These are phyloP conservation scores for Dipodomys stephensi DNA, from an alignment of 2,113 vertebrate species.

Conservation along the genomic window DNA sequence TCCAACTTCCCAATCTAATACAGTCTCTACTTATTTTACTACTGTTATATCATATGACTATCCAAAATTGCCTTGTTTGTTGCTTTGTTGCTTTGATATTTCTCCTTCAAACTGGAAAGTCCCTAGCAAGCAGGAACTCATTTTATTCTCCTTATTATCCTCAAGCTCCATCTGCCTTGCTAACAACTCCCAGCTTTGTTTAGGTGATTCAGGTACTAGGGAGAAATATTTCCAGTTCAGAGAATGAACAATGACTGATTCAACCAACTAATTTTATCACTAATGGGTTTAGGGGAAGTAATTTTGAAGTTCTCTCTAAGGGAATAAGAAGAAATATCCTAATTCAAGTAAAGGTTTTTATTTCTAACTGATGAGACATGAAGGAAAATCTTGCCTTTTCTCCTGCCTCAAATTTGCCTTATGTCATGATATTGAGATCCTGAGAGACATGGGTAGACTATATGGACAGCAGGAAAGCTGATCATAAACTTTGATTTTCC, in stretches of 20 bases:
- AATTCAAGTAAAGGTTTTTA: slow-evolving; percentile 37
- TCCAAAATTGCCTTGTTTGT: not conserved
- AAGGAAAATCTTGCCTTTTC: slow-evolving; percentile 26
- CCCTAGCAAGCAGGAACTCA: not conserved
- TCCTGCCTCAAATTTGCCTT: not conserved
- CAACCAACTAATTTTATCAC: slow-evolving; percentile 23
- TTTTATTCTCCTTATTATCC: not conserved
- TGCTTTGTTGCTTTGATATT: not conserved
- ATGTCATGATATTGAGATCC: not conserved
- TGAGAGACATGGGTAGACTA: not conserved
- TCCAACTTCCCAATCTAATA: not conserved
- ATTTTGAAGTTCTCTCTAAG: not conserved
- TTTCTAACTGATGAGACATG: not conserved
- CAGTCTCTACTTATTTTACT: not conserved
- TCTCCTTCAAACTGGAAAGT: slow-evolving; percentile 11
- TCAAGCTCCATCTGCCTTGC: slow-evolving; percentile 3
- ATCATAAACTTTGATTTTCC: not conserved
- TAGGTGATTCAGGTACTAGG: not conserved
- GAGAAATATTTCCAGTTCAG: not conserved
- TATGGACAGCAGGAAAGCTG: not conserved
- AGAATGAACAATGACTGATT: not conserved
- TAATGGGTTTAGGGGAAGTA: slow-evolving; percentile 2
- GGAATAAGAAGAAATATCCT: not conserved
- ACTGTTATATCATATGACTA: slow-evolving; percentile 3
- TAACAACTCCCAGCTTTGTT: not conserved